Base-by-base conservation (phyloP, 35 echinoderm and acorn worm species). In the Chiridota heheva region DNA sequence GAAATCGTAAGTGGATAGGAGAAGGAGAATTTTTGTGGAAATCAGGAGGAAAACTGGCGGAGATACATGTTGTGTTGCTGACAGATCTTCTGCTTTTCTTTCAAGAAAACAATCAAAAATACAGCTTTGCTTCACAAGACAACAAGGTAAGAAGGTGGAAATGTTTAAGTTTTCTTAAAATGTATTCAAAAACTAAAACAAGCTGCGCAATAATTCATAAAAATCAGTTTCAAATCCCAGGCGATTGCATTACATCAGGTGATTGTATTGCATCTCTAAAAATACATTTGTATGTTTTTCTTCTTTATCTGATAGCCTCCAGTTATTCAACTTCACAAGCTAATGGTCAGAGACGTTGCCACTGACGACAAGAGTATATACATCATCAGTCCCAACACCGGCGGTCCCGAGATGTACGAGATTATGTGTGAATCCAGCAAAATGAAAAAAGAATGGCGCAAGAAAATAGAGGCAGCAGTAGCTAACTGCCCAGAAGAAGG, bases 111-210 rank as follows among this genome's bases (percentile, higher is more conserved):
- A 97, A 91, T 51, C 84, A 87, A 42, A 97, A 91, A 69, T 97
- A 81, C 53, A 84, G 88, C 5, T 97, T 97, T 61, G 80, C 84
- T 10, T 87, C 88, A 7, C 89, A 91, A 63, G 94, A 97, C 55
- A 91, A 88, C 63, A 97, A 97, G 94, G 94, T 97, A 77, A 36
- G 72, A n/a, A n/a, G n/a, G n/a, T n/a, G n/a, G n/a, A n/a, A n/a
- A n/a, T n/a, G n/a, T n/a, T n/a, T n/a, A n/a, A n/a, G n/a, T n/a
- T n/a, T n/a, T n/a, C n/a, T n/a, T n/a, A n/a, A n/a, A n/a, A n/a
- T n/a, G n/a, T n/a, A n/a, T n/a, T n/a, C n/a, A n/a, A n/a, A n/a
- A n/a, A n/a, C n/a, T n/a, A n/a, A n/a, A n/a, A n/a, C n/a, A n/a
- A n/a, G n/a, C n/a, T n/a, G n/a, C n/a, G n/a, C n/a, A n/a, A n/a